These are phyloP conservation scores for Eolophus roseicapilla DNA, from an alignment of 2,113 vertebrate genomes.

Conservation along the genomic window DNA sequence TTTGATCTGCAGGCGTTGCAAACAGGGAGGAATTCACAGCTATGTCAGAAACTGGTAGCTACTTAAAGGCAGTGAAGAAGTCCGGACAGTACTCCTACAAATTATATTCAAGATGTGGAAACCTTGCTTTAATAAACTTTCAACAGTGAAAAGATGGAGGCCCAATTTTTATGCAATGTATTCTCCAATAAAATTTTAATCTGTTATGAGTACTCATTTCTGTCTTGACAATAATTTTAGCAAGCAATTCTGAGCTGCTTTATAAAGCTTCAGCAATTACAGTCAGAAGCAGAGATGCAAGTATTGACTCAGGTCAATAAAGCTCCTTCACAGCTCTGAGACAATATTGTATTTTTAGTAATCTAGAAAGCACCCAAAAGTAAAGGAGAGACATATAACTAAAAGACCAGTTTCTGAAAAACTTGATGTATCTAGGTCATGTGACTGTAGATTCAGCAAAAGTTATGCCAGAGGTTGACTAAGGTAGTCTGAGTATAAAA, in stretches of 20 bases:
- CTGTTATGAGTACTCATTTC: conserved; percentile 1
- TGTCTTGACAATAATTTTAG: conserved; percentile 18
- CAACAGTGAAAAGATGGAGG: background rate
- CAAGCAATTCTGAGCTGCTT: background rate
- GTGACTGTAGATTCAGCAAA: background rate
- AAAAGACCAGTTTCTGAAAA: background rate
- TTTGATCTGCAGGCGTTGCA: background rate
- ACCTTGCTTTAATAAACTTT: background rate
- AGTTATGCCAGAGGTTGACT: background rate
- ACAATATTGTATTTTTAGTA: background rate
- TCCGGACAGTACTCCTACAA: background rate
- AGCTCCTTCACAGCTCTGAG: background rate
- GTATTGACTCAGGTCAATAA: background rate
- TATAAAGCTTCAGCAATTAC: background rate
- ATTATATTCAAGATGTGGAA: conserved; percentile 39
- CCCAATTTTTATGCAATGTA: background rate
- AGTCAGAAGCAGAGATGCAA: background rate
- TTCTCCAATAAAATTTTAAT: conserved; percentile 10
- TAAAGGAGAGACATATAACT: background rate
- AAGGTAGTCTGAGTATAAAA: background rate
- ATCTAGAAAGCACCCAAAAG: background rate
- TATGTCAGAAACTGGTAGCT: background rate
- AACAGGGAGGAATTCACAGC: background rate
- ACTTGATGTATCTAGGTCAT: background rate
- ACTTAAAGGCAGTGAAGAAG: background rate